phyloP scores from a whole-genome alignment of 2,888 invertebrate genomes.

The Pseudococcus jackbeardsleyi region DNA sequence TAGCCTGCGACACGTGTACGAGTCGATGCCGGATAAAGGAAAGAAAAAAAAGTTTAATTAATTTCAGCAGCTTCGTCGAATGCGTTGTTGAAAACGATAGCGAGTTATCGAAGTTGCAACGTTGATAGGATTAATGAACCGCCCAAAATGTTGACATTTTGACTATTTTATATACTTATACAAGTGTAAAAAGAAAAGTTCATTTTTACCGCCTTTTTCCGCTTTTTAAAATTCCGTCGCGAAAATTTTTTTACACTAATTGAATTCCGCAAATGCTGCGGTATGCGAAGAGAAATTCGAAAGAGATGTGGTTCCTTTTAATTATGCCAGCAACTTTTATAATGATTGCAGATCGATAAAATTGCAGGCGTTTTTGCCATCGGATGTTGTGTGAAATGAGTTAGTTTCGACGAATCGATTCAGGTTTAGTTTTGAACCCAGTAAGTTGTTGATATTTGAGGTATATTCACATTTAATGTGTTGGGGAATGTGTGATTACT shows the following conservation, averaged over 20 bases:
- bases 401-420: too few relatives aligned
- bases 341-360: neutral
- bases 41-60: conserved; percentile 48
- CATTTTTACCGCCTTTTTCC: neutral
- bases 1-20: conserved; percentile 30
- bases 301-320: neutral
- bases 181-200: neutral
- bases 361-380: neutral
- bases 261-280: neutral
- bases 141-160: conserved; percentile 38
- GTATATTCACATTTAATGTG: too few relatives aligned
- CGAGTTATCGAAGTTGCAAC: conserved; percentile 19
- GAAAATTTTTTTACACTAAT: neutral
- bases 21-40: conserved; percentile 1
- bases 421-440: too few relatives aligned
- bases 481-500: too few relatives aligned
- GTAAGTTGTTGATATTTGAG: too few relatives aligned
- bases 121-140: conserved; percentile 53
- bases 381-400: neutral
- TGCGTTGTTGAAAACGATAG: neutral
- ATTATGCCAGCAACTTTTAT: neutral
- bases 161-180: conserved; percentile 10
- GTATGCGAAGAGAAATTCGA: neutral
- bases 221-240: neutral
- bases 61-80: neutral